Evolutionary conservation across 2,797 vertebrate genomes (phyloP), one percentile per base, ranked within the genome.

Genomic region (Myotis pilosus): DNA sequence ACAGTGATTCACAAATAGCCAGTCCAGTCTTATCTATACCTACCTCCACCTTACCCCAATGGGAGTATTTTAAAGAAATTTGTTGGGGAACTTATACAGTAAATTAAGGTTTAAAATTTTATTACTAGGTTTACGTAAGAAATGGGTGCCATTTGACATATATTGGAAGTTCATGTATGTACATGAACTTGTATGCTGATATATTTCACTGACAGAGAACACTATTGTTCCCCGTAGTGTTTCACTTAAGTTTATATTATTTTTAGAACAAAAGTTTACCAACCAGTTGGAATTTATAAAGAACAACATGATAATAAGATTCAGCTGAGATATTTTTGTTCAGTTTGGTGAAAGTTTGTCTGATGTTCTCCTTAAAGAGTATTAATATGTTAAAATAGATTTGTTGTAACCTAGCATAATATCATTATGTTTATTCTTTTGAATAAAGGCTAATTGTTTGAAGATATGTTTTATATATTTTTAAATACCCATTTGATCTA

Each of bases 391-490:
- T 66, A 84, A 71, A 44, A 36, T 23, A 83, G 41, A 64, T 89
- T 75, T 41, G 38, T 87, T 83, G 8, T 38, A 86, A 83, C 41
- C 25, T 44, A 81, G 25, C 69, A 13, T 76, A 69, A 90, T 95
- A 76, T n/a, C 76, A 74, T 91, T 81, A 41, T 55, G 55, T 64
- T 82, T 53, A 68, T 94, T 91, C 60, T 92, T 87, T 94, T 53
- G n/a, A 82, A 64, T 79, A 64, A 86, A 64, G 16, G 5, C 13
- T 33, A 64, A 79, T 75, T 92, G 17, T 74, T 80, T 55, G 55
- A 86, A 19, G 23, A 13, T 78, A 28, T 91, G 17, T 88, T 91
- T 91, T 51, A 60, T 76, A 8, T 87, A 51, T 89, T 88, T 90
- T 88, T 72, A 92, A 87, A 88, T 85, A 85, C 41, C 20, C 36